Evolutionary conservation across 2,113 vertebrate species (phyloP).

Genomic region (Osmerus mordax): DNA sequence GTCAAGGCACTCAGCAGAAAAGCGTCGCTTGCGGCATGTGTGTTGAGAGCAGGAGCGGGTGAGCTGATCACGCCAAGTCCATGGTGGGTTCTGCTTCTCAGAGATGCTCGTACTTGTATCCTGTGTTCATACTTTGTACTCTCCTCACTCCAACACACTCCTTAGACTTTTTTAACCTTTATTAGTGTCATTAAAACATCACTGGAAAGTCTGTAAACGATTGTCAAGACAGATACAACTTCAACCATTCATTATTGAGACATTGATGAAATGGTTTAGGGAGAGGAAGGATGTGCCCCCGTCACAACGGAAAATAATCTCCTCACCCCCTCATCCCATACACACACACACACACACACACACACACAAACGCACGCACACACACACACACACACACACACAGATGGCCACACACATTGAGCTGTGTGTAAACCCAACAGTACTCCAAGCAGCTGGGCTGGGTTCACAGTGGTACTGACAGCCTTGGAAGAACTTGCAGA

Average conservation of each 20-base stretch:
- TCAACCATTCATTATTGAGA: too few species aligned
- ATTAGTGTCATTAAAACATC: too few species aligned
- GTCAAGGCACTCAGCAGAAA: constrained; percentile 58
- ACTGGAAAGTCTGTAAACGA: too few species aligned
- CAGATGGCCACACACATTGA: constrained; percentile 18
- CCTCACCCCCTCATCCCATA: not conserved
- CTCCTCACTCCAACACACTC: too few species aligned
- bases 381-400: not conserved
- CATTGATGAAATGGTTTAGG: too few species aligned
- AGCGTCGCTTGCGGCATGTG: constrained; percentile 39
- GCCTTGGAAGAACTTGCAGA: constrained; percentile 36
- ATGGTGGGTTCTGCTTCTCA: constrained; percentile 11
- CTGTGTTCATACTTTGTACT: too few species aligned
- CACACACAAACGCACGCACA: constrained; percentile 9
- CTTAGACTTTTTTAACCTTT: too few species aligned
- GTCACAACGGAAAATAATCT: too few species aligned
- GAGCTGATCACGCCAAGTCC: constrained; percentile 45
- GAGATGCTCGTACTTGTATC: too few species aligned
- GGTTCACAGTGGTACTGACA: constrained; percentile 22
- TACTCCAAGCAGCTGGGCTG: constrained; percentile 52
- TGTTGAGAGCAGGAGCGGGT: constrained; percentile 37
- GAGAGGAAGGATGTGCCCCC: too few species aligned
- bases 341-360: not conserved
- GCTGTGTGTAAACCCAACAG: constrained; percentile 29
- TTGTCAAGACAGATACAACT: too few species aligned